phyloP scores from a whole-genome alignment of 2,113 vertebrate genomes.

The Vimba vimba region DNA sequence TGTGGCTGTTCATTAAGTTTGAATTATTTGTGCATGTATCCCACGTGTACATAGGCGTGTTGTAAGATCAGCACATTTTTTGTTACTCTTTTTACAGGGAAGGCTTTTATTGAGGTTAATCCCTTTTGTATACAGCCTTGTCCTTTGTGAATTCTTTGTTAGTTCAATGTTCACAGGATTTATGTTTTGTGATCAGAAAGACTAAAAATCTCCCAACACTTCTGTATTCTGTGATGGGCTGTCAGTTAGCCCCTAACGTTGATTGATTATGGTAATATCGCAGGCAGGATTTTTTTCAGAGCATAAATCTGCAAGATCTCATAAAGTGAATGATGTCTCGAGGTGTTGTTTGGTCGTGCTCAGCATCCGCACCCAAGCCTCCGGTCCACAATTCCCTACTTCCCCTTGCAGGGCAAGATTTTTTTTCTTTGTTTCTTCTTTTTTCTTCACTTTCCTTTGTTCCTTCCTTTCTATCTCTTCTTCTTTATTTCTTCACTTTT shows the following conservation, averaged over 20 bases:
- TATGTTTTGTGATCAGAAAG: constrained; percentile 33
- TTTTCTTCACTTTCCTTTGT: constrained; percentile 50
- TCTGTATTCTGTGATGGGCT: constrained; percentile 10
- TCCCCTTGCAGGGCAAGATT: neutral
- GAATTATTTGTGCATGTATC: neutral
- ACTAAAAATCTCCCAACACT: constrained; percentile 10
- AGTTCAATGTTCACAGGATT: constrained; percentile 6
- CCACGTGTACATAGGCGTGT: neutral
- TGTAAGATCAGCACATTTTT: neutral
- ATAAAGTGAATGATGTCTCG: constrained; percentile 11
- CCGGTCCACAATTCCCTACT: neutral
- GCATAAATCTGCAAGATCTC: constrained; percentile 23
- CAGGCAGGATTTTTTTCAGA: constrained; percentile 12
- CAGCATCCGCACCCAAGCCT: constrained; percentile 17
- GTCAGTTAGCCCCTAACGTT: constrained; percentile 26
- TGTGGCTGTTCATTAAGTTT: constrained; percentile 11
- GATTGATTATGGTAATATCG: constrained; percentile 26
- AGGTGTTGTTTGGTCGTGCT: constrained; percentile 22
- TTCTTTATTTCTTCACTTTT: neutral
- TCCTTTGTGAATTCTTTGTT: constrained; percentile 11
- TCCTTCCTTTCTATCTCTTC: constrained; percentile 9
- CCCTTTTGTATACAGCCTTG: neutral
- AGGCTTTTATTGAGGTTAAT: constrained; percentile 5
- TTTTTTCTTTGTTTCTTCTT: constrained; percentile 14
- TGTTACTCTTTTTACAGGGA: neutral